Percentiles rank a stretch among this genome's conserved stretches.
Evolutionary conservation across 2,113 vertebrate genomes (phyloP).

Genomic region (Channa maculata): DNA sequence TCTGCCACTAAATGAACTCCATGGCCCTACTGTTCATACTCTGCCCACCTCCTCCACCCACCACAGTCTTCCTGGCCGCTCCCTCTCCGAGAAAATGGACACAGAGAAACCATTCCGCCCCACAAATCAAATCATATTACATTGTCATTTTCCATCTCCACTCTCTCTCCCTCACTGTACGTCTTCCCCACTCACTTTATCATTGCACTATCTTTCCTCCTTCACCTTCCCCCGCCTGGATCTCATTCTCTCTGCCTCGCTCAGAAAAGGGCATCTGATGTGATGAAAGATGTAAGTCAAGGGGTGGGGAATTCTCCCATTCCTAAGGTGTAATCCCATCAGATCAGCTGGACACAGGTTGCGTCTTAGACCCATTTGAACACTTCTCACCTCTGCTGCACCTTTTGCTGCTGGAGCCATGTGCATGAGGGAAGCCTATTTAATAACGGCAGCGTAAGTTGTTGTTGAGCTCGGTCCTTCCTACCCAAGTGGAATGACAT

Average conservation of each 20-base stretch:
- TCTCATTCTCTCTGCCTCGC: conserved; percentile 9
- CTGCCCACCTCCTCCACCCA: conserved; percentile 52
- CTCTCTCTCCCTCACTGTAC: conserved; percentile 53
- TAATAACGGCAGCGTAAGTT: conserved; percentile 9
- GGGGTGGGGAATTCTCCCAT: conserved; percentile 23
- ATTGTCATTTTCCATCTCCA: conserved; percentile 77
- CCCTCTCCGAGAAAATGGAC: conserved; percentile 47
- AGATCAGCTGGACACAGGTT: conserved; percentile 46
- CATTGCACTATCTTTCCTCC: conserved; percentile 18
- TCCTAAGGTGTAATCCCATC: conserved; percentile 60
- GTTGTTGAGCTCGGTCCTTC: neutral
- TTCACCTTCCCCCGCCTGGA: conserved; percentile 8
- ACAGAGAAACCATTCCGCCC: conserved; percentile 65
- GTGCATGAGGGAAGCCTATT: conserved; percentile 21
- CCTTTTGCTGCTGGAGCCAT: conserved; percentile 20
- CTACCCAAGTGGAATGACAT: conserved; percentile 42
- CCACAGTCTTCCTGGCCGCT: conserved; percentile 36
- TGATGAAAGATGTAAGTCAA: conserved; percentile 56
- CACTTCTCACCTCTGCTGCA: conserved; percentile 11
- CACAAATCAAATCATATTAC: conserved; percentile 79
- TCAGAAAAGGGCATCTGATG: conserved; percentile 42
- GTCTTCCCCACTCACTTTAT: conserved; percentile 37
- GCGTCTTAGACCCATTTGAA: conserved; percentile 29
- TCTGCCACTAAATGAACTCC: conserved; percentile 68
- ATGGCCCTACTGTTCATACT: conserved; percentile 47